A percentile compares a stretch with the other conserved stretches of the same genome.
These are phyloP conservation scores for Tachysurus vachellii DNA, from an alignment of 2,113 vertebrate genomes.

Conservation along the genomic window DNA sequence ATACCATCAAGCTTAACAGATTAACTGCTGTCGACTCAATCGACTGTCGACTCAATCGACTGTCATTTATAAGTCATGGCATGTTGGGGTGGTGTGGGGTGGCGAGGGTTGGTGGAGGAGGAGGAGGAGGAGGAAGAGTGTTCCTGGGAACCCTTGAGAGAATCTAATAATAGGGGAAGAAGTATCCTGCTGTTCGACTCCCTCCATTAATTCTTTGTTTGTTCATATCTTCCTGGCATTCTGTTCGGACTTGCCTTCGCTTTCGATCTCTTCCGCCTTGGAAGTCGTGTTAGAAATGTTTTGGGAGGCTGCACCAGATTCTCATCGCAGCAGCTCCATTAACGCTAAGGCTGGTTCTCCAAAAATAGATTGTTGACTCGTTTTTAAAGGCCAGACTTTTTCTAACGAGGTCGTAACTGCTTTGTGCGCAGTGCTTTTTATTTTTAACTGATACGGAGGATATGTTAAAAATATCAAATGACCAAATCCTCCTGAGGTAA, in stretches of 20 bases:
- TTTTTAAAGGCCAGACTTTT: background rate
- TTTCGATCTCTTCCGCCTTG: constrained; percentile 69
- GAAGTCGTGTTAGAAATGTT: constrained; percentile 52
- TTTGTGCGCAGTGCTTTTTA: background rate
- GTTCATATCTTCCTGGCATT: constrained; percentile 83
- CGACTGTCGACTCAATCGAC: no score
- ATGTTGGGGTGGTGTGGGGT: background rate
- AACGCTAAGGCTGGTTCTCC: background rate
- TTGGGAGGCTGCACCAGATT: background rate
- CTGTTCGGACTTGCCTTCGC: constrained; percentile 74
- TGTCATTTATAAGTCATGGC: background rate
- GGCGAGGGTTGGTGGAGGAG: constrained; percentile 1
- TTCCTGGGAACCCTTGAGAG: constrained; percentile 36
- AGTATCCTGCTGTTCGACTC: constrained; percentile 69
- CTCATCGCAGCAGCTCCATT: background rate
- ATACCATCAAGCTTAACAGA: no score
- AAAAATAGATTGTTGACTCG: constrained; percentile 1
- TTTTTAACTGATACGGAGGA: background rate
- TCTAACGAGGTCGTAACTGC: background rate
- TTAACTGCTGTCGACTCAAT: no score
- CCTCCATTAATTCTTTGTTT: constrained; percentile 75
- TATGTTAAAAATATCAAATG: background rate
- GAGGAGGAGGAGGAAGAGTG: constrained; percentile 41
- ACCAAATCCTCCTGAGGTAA: no score
- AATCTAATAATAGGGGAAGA: constrained; percentile 19